phyloP scores from a whole-genome alignment of 2,888 invertebrate genomes.

The Pristionchus japonicus region DNA sequence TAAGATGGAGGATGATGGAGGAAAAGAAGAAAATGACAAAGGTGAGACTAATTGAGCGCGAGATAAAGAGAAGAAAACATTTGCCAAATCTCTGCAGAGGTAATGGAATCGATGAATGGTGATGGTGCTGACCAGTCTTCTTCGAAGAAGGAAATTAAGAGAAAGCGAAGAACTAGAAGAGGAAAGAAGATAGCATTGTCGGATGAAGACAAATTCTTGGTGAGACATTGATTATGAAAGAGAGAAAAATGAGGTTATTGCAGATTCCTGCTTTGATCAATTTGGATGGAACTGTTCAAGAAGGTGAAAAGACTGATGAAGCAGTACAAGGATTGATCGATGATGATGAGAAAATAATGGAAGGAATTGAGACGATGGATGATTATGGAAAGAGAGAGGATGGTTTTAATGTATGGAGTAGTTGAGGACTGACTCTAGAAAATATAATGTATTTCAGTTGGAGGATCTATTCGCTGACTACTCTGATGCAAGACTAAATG shows the following conservation, averaged over 20 bases:
- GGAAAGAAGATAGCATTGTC: background rate
- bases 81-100: background rate
- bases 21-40: background rate
- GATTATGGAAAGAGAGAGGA: background rate
- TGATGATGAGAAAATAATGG: background rate
- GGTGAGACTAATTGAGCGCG: background rate
- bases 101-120: background rate
- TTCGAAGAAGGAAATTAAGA: background rate
- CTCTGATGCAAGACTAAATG: background rate
- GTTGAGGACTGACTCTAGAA: too few species aligned
- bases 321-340: background rate
- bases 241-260: background rate
- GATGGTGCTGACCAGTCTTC: background rate
- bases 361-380: background rate
- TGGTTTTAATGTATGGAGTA: background rate
- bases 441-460: background rate
- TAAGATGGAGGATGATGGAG: background rate
- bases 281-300: background rate
- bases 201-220: background rate
- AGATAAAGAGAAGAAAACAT: background rate
- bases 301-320: background rate
- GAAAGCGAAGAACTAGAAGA: background rate
- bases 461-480: background rate
- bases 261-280: background rate
- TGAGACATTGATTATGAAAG: background rate